Conservation (phyloP, 2,797 vertebrate species). For the Chelidonichthys spinosus region DNA sequence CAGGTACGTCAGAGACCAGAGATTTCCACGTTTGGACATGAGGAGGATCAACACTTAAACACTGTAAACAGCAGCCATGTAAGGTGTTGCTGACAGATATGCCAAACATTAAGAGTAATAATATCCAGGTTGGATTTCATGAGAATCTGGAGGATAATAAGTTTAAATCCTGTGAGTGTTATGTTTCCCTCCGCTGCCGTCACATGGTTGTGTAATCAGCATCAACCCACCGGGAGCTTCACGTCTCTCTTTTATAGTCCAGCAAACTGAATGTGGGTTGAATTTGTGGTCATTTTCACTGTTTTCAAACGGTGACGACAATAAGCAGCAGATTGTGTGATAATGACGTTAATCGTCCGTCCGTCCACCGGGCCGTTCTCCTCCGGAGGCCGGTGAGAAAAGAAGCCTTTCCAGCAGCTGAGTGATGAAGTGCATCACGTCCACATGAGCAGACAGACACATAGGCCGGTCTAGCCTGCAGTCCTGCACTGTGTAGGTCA, state of each 20-base stretch:
- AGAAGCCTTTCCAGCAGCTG: slow-evolving; percentile 51
- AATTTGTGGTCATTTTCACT: not conserved
- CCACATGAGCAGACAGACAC: slow-evolving; percentile 51
- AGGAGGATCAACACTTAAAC: too few species aligned
- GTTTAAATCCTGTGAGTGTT: not conserved
- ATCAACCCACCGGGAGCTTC: not conserved
- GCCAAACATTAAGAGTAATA: not conserved
- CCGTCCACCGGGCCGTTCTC: slow-evolving; percentile 58
- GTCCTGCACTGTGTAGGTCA: slow-evolving; percentile 9
- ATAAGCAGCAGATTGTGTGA: slow-evolving; percentile 21
- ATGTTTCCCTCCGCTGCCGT: not conserved
- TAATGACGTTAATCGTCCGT: slow-evolving; percentile 2
- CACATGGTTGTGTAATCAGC: not conserved
- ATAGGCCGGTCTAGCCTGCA: slow-evolving; percentile 23
- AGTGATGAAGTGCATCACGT: slow-evolving; percentile 53
- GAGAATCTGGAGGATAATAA: too few species aligned
- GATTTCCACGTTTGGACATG: too few species aligned
- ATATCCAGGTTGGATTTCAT: too few species aligned
- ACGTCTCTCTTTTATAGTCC: not conserved
- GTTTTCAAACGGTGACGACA: not conserved
- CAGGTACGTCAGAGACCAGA: too few species aligned
- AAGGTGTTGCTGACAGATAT: not conserved
- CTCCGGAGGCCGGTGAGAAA: slow-evolving; percentile 66
- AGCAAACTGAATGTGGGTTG: too few species aligned
- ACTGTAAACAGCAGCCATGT: not conserved